Evolutionary conservation across 2,888 invertebrate genomes (phyloP), one percentile per base, ranked within the genome.

Genomic region (Lycaena phlaeas): DNA sequence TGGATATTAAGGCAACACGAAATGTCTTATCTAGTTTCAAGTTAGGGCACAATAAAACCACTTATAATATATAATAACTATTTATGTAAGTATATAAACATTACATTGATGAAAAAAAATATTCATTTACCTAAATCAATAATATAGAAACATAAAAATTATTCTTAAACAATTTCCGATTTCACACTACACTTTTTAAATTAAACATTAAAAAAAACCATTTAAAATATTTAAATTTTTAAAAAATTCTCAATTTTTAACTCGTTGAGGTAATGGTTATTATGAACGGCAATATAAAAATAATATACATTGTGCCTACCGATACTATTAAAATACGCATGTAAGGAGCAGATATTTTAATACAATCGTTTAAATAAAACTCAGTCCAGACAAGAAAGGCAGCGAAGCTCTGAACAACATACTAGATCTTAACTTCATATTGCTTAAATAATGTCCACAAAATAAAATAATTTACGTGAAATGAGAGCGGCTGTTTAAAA

Each of bases 81-180:
- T 84, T 77, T 81, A 82, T 79, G 74, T 81, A 82, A 77, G 73
- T 82, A 78, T 82, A 82, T 79, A 82, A 82, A 84, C 82, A 78
- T 79, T 77, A 82, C 79, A 82, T 78, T 64, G 66, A 81, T 71
- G 75, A 72, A 78, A 78, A 81, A 79, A 77, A 77, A 74, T 71
- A 73, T 79, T 79, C 67, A 78, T 77, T 81, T 76, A 74, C 68
- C 70, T 76, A 82, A 75, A 59, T 72, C 74, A 76, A 76, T 67
- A 74, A 72, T 67, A 48, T 45, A 42, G 62, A 70, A 66, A 68
- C 43, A 63, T 61, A 67, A 61, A 56, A 54, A 57, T 55, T 66
- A 66, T 68, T 59, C 69, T 70, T 73, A 76, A 69, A 70, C 66
- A 77, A 75, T 71, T 64, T 75, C 81, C 79, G 79, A 78, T 79